Evolutionary conservation across 2,888 invertebrate species (phyloP), one percentile per base, ranked within the genome.

Genomic region (Lasioglossum calceatum): DNA sequence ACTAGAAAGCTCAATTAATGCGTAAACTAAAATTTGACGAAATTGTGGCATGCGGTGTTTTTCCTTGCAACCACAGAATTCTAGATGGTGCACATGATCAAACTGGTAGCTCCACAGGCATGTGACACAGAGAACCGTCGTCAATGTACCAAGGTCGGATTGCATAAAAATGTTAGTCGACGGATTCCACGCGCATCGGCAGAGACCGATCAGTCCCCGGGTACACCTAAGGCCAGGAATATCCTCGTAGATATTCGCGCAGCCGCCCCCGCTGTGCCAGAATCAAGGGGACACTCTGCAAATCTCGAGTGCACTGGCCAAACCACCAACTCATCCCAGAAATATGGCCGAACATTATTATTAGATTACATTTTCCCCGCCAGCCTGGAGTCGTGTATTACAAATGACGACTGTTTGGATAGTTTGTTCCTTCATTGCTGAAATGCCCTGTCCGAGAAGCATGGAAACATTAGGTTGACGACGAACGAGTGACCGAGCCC

Each of bases 331-430:
- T 92, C 89, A 91, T 91, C 83, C 89, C 89, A 92, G 90, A 92
- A 91, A 92, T 92, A 92, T 92, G 89, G 88, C 88, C 88, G 92
- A 91, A 92, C 77, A 90, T 90, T 93, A 93, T 93, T 92, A 93
- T 93, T 92, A 93, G 93, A 92, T 92, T 91, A 92, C 83, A 82
- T 91, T 92, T 91, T 87, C 86, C 74, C 70, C 84, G 84, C 73
- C 85, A 82, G 72, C 44, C 87, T 85, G 85, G 85, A 90, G 84
- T 84, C 84, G 73, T 64, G 36, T 64, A 47, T 76, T 32, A 75
- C 72, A 71, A 27, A 77, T 77, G 50, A 72, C 67, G 77, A 74
- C 42, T 72, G 70, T 32, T 58, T 27, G 44, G 76, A 61, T 61
- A 71, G 32, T 54, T 83, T 27, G 36, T 14, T n/a, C 39, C n/a